Evolutionary conservation across 1,140 invertebrate genomes (phyloP), one percentile per base, ranked within the genome.

Genomic region (Drosophila serrata): DNA sequence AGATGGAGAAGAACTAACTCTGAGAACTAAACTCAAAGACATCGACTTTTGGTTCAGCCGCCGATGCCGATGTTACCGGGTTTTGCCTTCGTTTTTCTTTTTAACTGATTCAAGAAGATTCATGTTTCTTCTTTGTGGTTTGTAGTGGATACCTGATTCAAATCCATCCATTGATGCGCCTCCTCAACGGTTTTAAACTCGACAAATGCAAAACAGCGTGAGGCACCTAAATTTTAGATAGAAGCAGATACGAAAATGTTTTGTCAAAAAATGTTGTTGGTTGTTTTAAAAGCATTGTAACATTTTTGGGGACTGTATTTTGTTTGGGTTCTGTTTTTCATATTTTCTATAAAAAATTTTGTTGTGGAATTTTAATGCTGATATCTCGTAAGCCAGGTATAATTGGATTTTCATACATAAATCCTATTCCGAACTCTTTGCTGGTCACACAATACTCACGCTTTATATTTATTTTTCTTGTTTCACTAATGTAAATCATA

Each of bases 181-280:
- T 98, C 97, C 93, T 96, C 95, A 92, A 97, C 94, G 93, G 96
- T 96, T 93, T 96, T 95, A 96, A 99, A 99, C 95, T 99, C 98
- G 94, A 99, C 97, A 95, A 98, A 99, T 93, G 97, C 98, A 95
- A 98, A 98, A 94, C 97, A 97, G 93, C 97, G 95, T 93, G 96
- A 97, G 93, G 95, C 94, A 95, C 97, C 97, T 96, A 95, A 94
- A 95, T 94, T 91, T 92, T 81, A 91, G 87, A 91, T 91, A 94
- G 94, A 95, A 94, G 94, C 90, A 92, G 90, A 92, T 91, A 92
- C 91, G 46, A 92, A 92, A 92, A 91, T 80, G 72, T 91, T 84
- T 90, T 79, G 90, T 91, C 82, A 91, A 91, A 92, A 90, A 76
- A 91, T 90, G 64, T 84, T 61, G 60, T 69, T 82, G 65, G 80